Conservation (phyloP, 2,113 vertebrate species). For the Tauraco erythrolophus region DNA sequence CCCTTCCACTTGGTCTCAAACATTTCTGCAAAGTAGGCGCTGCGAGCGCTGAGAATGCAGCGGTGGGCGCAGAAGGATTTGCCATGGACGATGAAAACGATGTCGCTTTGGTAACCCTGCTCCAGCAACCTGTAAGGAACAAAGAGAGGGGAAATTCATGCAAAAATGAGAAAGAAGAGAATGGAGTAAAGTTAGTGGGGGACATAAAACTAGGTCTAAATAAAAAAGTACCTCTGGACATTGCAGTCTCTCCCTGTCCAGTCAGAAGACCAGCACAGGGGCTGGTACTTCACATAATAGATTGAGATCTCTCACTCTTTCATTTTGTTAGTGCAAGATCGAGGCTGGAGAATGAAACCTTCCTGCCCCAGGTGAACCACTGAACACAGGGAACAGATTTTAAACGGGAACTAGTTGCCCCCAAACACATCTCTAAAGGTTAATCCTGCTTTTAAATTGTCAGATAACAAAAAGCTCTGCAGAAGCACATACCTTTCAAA, state of each 20-base stretch:
- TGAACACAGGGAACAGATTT: not conserved
- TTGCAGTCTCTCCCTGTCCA: not conserved
- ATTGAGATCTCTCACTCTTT: not conserved
- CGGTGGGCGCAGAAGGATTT: conserved; percentile 89
- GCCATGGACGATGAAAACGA: conserved; percentile 91
- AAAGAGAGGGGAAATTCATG: not conserved
- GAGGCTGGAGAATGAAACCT: not conserved
- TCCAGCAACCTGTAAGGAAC: conserved; percentile 85
- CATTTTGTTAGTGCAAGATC: not conserved
- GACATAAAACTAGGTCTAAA: not conserved
- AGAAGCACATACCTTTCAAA: not conserved
- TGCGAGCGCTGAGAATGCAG: conserved; percentile 90
- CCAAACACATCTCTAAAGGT: not conserved
- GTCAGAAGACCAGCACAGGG: fast-evolving
- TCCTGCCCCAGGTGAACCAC: not conserved
- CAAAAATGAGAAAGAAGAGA: not conserved
- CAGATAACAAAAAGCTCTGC: not conserved
- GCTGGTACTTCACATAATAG: not conserved
- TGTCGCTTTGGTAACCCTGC: conserved; percentile 90
- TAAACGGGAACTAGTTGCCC: not conserved
- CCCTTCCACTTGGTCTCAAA: conserved; percentile 95
- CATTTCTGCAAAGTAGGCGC: conserved; percentile 93
- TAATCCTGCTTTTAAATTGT: not conserved
- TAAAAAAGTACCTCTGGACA: not conserved
- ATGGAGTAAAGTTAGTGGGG: not conserved